These are phyloP conservation scores for Bagarius yarrelli DNA, from an alignment of 2,113 vertebrate genomes.

Conservation along the genomic window DNA sequence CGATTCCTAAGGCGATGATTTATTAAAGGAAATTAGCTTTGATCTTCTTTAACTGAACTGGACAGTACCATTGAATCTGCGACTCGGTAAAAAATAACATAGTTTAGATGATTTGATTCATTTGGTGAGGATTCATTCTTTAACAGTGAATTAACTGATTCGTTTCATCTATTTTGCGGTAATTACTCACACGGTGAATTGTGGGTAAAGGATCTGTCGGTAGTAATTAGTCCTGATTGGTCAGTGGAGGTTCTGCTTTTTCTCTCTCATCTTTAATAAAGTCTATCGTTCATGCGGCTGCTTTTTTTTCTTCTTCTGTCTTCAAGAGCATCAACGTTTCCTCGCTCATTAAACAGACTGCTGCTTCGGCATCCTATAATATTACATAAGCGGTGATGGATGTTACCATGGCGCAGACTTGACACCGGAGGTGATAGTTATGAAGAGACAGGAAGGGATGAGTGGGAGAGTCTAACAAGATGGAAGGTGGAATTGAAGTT, in stretches of 20 bases:
- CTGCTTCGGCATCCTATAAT: neutral
- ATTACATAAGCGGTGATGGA: neutral
- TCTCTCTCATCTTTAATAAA: neutral
- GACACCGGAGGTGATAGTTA: neutral
- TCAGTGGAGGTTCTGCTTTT: neutral
- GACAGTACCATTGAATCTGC: neutral
- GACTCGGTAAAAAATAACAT: no score
- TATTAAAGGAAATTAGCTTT: neutral
- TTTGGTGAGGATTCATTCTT: no score
- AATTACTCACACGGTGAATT: no score
- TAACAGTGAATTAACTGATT: no score
- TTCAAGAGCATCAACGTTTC: neutral
- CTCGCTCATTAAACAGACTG: neutral
- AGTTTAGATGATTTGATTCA: neutral
- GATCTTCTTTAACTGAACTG: neutral
- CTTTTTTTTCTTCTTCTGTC: neutral
- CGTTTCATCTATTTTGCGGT: no score
- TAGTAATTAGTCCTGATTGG: constrained; percentile 1
- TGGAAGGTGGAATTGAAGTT: neutral
- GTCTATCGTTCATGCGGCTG: neutral
- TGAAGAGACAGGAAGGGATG: neutral
- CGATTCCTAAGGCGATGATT: neutral
- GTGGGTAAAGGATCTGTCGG: no score
- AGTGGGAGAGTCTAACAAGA: neutral
- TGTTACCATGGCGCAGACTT: neutral